These are phyloP conservation scores for Drosophila mulleri DNA, from an alignment of 2,888 invertebrate species.

Conservation along the genomic window DNA sequence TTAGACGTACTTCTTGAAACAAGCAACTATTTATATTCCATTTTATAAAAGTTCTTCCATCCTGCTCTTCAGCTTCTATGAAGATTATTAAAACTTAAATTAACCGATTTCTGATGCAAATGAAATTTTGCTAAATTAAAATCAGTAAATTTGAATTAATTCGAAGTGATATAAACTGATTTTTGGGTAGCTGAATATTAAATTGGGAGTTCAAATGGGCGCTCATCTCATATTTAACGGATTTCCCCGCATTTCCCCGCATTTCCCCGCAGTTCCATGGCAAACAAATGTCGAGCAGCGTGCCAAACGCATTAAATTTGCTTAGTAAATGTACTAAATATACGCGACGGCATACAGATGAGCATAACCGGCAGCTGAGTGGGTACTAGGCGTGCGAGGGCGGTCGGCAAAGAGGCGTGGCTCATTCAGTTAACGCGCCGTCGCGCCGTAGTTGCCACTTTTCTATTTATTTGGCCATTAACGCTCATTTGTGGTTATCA, in stretches of 20 bases:
- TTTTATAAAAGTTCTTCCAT: no score
- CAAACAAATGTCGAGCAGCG: constrained; percentile 33
- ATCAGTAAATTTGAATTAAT: constrained; percentile 1
- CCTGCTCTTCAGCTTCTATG: no score
- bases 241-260: constrained; percentile 6
- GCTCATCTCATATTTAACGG: constrained; percentile 40
- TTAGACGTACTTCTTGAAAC: no score
- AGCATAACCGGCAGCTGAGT: constrained; percentile 16
- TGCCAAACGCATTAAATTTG: constrained; percentile 65
- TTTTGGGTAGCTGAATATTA: constrained; percentile 14
- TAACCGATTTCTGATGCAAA: no score
- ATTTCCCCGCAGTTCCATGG: constrained; percentile 25
- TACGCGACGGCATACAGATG: constrained; percentile 38
- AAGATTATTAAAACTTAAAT: no score
- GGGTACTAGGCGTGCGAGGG: no score
- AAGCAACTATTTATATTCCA: no score
- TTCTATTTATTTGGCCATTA: constrained; percentile 80
- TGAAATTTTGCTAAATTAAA: neutral
- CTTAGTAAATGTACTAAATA: constrained; percentile 71
- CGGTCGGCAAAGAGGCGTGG: neutral
- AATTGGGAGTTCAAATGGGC: constrained; percentile 31
- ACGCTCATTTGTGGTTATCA: constrained; percentile 80
- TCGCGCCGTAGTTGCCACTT: constrained; percentile 76
- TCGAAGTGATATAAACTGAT: constrained; percentile 9
- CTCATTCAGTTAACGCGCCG: constrained; percentile 69